Conservation (phyloP, 1,140 invertebrate species). For the Lepidurus couesii region DNA sequence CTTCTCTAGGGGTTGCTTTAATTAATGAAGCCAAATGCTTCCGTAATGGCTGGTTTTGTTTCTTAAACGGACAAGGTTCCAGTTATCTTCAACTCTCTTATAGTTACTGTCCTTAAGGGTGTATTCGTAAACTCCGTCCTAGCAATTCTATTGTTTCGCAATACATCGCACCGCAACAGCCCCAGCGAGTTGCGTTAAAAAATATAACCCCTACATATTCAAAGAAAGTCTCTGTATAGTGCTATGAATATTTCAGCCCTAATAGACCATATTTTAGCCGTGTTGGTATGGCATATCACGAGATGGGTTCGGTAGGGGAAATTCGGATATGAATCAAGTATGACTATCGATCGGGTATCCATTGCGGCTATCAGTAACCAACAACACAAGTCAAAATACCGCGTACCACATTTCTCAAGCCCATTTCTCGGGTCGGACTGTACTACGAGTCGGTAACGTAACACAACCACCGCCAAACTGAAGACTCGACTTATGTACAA, state of each 20-base stretch:
- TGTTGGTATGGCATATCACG: background rate
- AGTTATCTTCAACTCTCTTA: too few relatives aligned
- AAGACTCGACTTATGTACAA: background rate
- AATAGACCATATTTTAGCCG: background rate
- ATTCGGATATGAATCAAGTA: slow-evolving; percentile 6
- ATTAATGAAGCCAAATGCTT: too few relatives aligned
- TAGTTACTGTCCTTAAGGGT: too few relatives aligned
- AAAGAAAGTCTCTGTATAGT: background rate
- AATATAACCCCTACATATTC: background rate
- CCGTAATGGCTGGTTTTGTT: too few relatives aligned
- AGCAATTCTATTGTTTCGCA: background rate
- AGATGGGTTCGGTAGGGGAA: background rate
- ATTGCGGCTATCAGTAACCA: background rate
- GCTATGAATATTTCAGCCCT: background rate
- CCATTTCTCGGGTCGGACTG: background rate
- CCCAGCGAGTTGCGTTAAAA: background rate
- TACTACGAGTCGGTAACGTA: background rate
- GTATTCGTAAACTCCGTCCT: background rate
- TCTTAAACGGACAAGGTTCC: too few relatives aligned
- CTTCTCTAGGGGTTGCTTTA: too few relatives aligned
- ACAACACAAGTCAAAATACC: background rate
- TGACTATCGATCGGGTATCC: background rate
- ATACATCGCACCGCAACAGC: background rate
- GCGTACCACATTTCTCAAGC: background rate
- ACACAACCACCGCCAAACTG: background rate